A percentile compares a stretch with the other conserved stretches of the same genome.
phyloP scores from a whole-genome alignment of 1,140 invertebrate genomes.

The Akabosia matsudoensis region DNA sequence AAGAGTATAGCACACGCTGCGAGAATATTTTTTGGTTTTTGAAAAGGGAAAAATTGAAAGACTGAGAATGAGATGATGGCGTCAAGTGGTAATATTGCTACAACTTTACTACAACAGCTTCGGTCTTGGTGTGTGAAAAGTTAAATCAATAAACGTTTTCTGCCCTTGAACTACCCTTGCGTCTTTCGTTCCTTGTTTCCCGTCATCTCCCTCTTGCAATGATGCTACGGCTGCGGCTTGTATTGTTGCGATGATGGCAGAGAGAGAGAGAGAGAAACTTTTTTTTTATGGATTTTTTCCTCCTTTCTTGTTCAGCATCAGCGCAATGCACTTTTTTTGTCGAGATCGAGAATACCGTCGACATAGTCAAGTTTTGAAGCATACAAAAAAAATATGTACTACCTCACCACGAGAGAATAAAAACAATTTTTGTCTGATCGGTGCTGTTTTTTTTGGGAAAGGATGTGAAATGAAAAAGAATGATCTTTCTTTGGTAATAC shows the following conservation, averaged over 20 bases:
- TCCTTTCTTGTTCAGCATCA: neutral
- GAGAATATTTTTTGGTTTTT: too few species aligned
- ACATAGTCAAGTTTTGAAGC: neutral
- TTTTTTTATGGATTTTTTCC: neutral
- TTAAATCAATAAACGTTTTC: slow-evolving; percentile 35
- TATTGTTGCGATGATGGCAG: neutral
- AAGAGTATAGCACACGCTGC: too few species aligned
- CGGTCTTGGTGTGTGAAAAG: slow-evolving; percentile 1
- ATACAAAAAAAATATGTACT: neutral
- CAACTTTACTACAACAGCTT: neutral
- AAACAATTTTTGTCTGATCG: neutral
- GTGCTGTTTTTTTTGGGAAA: neutral
- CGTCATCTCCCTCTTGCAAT: neutral
- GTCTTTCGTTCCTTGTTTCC: neutral
- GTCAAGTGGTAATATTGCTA: neutral
- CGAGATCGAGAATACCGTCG: too few species aligned
- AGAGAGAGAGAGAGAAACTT: neutral
- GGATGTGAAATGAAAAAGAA: neutral
- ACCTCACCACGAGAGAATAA: too few species aligned
- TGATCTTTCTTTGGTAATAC: too few species aligned
- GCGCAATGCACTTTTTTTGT: too few species aligned
- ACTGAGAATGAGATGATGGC: neutral
- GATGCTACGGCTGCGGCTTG: neutral
- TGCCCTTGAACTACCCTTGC: slow-evolving; percentile 44
- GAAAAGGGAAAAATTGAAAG: too few species aligned